phyloP scores from a whole-genome alignment of 2,888 invertebrate species.

The Ecliptopera silaceata region DNA sequence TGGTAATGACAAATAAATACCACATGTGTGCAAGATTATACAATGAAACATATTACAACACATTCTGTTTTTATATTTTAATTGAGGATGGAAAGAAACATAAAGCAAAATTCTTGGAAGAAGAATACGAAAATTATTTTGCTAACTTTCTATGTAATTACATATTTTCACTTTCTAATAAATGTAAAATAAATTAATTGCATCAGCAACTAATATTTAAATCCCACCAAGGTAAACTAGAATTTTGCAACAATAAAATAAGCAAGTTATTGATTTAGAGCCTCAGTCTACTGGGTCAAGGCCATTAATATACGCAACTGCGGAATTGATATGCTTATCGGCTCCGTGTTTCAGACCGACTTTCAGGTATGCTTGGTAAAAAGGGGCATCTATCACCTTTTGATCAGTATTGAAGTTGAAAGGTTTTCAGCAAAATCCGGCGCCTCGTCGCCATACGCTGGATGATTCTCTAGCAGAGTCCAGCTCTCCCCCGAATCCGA shows the following conservation, averaged over 20 bases:
- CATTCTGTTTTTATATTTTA: too few species aligned
- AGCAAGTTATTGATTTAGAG: too few species aligned
- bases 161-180: too few species aligned
- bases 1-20: not conserved
- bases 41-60: not conserved
- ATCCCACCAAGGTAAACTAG: too few species aligned
- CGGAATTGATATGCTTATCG: not conserved
- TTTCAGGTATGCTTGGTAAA: not conserved
- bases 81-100: too few species aligned
- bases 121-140: too few species aligned
- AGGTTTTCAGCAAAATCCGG: conserved; percentile 50
- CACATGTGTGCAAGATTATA: conserved; percentile 27
- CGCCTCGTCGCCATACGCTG: conserved; percentile 54
- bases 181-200: too few species aligned
- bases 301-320: not conserved
- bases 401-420: conserved; percentile 28
- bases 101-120: too few species aligned
- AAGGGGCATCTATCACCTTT: conserved; percentile 45
- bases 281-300: not conserved
- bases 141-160: too few species aligned
- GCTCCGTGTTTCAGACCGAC: not conserved
- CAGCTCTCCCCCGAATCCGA: conserved; percentile 81
- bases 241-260: too few species aligned
- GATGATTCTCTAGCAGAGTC: conserved; percentile 68
- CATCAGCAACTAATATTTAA: too few species aligned